phyloP scores from a whole-genome alignment of 2,113 vertebrate species.

The Hippopotamus amphibius region DNA sequence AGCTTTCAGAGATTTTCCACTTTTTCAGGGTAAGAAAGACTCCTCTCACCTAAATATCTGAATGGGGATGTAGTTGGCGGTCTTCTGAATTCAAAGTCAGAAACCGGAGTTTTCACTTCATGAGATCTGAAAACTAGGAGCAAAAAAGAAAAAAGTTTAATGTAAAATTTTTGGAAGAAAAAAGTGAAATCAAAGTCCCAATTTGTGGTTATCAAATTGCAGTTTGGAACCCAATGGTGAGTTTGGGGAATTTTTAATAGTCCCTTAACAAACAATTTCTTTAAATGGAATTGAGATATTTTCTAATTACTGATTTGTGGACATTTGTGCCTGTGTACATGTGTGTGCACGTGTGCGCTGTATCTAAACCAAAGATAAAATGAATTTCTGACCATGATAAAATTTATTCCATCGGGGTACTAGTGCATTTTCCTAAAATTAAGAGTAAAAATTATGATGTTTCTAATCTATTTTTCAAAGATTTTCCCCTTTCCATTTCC shows the following conservation, averaged over 20 bases:
- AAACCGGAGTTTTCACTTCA: slow-evolving; percentile 51
- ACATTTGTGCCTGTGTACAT: background rate
- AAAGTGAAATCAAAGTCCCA: background rate
- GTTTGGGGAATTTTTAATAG: background rate
- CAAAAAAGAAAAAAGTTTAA: background rate
- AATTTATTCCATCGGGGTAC: background rate
- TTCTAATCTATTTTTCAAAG: background rate
- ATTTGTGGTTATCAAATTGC: slow-evolving; percentile 5
- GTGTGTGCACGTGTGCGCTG: background rate
- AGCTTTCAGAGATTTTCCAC: background rate
- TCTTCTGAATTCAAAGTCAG: slow-evolving; percentile 38
- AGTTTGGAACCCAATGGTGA: background rate
- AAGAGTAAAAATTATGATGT: background rate
- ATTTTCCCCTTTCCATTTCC: background rate
- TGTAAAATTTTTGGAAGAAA: slow-evolving; percentile 28
- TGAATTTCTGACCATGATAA: background rate
- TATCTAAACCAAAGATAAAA: slow-evolving; percentile 27
- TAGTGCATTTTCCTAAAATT: slow-evolving; percentile 11
- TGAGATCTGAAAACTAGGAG: slow-evolving; percentile 25
- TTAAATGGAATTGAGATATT: background rate
- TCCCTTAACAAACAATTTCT: background rate
- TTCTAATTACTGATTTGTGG: background rate
- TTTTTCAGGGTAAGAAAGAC: slow-evolving; percentile 16
- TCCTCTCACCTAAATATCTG: slow-evolving; percentile 28
- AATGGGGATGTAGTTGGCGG: background rate